Base-by-base conservation (phyloP, 1,140 invertebrate genomes). In the Drosophila arawakana region DNA sequence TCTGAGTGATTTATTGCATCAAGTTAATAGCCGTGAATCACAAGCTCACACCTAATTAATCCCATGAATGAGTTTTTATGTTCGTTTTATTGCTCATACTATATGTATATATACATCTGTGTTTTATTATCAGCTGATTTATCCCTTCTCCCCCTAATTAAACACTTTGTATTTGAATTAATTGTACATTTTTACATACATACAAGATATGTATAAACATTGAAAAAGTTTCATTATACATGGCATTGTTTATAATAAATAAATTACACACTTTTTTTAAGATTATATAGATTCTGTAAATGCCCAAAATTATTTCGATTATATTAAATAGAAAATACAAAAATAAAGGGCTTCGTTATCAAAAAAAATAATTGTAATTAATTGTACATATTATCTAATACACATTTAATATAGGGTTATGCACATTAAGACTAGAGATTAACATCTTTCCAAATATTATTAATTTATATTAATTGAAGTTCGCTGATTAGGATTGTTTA, bases 31-130 rank as follows among this genome's bases (percentile, higher is more conserved):
- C 46, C 25, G 59, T 34, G 39, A 62, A 7, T 35, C 50, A 8
- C 11, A 50, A 2, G 34, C 50, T 13, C 25, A 52, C 13, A 21
- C 49, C 47, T 25, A 50, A 30, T 15, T 11, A 80, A 34, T 43
- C 41, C 41, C 49, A 58, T 70, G 49, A 10, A 7, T 43, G 18
- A 43, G 30, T 46, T 35, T 37, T 46, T 44, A 62, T 46, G 44
- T 52, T 30, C n/a, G 46, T 37, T 25, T 35, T 55, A 57, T 66
- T 60, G 68, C 73, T 78, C 73, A 78, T 78, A 76, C 62, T 70
- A 78, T 49, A 78, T 60, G 46, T 18, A 21, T 46, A 78, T 58
- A 72, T 55, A 67, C 43, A 21, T 65, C 50, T 37, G 46, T 34
- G 39, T 41, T 9, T 39, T 9, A 7, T 9, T 9, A 10, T 39